Base-by-base conservation (phyloP, 1,140 invertebrate species). In the Proales similis region DNA sequence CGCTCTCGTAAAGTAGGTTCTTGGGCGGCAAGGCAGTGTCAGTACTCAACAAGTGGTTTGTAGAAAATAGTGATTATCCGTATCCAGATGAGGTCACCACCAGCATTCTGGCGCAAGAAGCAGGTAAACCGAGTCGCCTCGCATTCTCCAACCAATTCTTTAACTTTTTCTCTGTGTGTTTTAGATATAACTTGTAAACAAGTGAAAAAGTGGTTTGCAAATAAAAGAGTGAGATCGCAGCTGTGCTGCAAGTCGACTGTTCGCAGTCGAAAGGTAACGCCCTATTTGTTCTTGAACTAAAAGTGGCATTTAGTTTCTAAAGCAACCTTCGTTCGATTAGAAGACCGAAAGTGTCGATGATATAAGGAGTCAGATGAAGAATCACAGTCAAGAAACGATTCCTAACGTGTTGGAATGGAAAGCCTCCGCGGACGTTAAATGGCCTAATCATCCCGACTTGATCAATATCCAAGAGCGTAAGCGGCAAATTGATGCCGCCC, bases 171-270 rank as follows among this genome's bases (percentile, higher is more conserved):
- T 36, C 14, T 9, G 14, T 36, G 9, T 36, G 14, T 9, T 9
- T 36, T 36, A 36, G 51, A 62, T 9, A 45, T 62, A 20, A 36
- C 39, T 5, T n/a, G 30, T 6, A 63, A 63, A 63, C 61, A 63
- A 63, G 61, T 63, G 0, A 63, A 63, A 63, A 63, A 63, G 49
- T 63, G 61, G 61, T 63, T 63, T 36, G 61, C 61, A 2, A 63
- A 63, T 36, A 47, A 48, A 63, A 22, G 61, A 29, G 61, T 63
- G 19, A 30, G 61, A 26, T 57, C 51, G 9, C 51, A 57, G 30
- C 22, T 57, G 51, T 57, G 51, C 19, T 57, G 51, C 22, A 57
- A 57, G 20, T 42, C 51, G 32, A 57, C 45, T 26, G 36, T 42
- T 19, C 42, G 51, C n/a, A 57, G 45, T 24, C 42, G 51, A 57